phyloP scores from a whole-genome alignment of 2,797 vertebrate species.

The Monodelphis domestica region DNA sequence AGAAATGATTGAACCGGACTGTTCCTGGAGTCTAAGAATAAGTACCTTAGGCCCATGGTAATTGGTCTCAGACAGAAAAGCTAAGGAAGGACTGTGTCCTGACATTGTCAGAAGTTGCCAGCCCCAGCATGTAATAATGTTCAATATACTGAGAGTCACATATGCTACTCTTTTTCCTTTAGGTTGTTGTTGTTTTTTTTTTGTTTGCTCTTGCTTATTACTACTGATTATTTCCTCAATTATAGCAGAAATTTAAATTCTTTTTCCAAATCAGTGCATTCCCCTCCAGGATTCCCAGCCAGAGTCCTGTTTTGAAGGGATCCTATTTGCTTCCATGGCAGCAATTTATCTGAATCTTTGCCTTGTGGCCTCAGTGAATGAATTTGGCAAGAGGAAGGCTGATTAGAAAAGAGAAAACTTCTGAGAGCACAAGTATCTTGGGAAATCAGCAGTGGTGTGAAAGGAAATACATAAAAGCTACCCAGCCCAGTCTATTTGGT shows the following conservation, averaged over 20 bases:
- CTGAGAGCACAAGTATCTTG: constrained; percentile 62
- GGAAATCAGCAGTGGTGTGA: constrained; percentile 68
- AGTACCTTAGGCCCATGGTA: not conserved
- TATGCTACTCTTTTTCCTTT: not conserved
- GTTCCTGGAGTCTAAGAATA: not conserved
- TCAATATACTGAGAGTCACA: not conserved
- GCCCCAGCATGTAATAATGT: not conserved
- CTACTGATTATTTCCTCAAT: constrained; percentile 58
- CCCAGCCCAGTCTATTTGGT: constrained; percentile 30
- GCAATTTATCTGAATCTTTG: constrained; percentile 71
- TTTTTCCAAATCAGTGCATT: constrained; percentile 49
- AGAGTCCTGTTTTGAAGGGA: constrained; percentile 45
- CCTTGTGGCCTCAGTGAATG: constrained; percentile 51
- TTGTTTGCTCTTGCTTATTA: constrained; percentile 28
- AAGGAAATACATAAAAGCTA: constrained; percentile 68
- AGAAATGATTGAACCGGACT: not conserved
- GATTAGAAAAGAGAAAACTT: constrained; percentile 30
- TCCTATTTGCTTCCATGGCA: constrained; percentile 45
- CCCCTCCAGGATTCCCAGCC: constrained; percentile 45
- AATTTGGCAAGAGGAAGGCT: constrained; percentile 60
- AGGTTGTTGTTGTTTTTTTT: too few relatives aligned
- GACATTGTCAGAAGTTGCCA: not conserved
- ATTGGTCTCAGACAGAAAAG: constrained; percentile 18
- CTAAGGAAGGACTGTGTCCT: not conserved
- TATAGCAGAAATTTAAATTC: constrained; percentile 43